Evolutionary conservation across 2,888 invertebrate genomes (phyloP).

Genomic region (Torymus aiolomorphi): DNA sequence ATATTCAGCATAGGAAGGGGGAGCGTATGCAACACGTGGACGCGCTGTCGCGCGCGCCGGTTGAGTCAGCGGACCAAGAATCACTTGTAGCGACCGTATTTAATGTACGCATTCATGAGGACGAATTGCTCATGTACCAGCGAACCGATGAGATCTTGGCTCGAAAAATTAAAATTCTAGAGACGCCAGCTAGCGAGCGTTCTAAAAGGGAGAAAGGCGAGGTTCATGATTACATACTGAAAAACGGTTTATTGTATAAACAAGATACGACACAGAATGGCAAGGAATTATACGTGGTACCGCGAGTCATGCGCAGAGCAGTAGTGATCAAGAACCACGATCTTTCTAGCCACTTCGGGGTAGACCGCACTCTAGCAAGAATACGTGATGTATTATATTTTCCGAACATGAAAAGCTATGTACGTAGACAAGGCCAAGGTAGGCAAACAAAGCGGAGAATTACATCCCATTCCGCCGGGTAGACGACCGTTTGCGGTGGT

Average conservation of each 20-base stretch:
- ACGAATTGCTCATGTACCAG: conserved; percentile 40
- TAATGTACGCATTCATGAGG: conserved; percentile 24
- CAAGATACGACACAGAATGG: neutral
- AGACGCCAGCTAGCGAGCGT: conserved; percentile 19
- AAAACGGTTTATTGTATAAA: conserved; percentile 53
- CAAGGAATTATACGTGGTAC: conserved; percentile 44
- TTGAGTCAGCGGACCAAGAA: neutral
- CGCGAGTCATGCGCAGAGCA: conserved; percentile 39
- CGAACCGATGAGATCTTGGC: conserved; percentile 29
- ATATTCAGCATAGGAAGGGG: conserved; percentile 31
- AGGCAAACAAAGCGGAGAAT: too few species aligned
- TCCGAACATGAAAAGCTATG: conserved; percentile 55
- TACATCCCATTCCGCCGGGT: conserved; percentile 61
- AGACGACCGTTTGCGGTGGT: conserved; percentile 57
- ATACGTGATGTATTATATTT: conserved; percentile 58
- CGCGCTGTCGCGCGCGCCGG: conserved; percentile 32
- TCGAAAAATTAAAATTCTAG: conserved; percentile 27
- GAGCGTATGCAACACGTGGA: conserved; percentile 36
- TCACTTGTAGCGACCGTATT: conserved; percentile 20
- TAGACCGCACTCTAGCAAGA: conserved; percentile 54
- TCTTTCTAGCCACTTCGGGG: conserved; percentile 57
- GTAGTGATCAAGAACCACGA: conserved; percentile 57
- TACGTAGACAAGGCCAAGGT: conserved; percentile 55
- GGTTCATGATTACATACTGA: too few species aligned
- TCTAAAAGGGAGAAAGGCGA: too few species aligned